Base-by-base conservation (phyloP, 92 coral and sea anemone species). In the Actinernus sp. region DNA sequence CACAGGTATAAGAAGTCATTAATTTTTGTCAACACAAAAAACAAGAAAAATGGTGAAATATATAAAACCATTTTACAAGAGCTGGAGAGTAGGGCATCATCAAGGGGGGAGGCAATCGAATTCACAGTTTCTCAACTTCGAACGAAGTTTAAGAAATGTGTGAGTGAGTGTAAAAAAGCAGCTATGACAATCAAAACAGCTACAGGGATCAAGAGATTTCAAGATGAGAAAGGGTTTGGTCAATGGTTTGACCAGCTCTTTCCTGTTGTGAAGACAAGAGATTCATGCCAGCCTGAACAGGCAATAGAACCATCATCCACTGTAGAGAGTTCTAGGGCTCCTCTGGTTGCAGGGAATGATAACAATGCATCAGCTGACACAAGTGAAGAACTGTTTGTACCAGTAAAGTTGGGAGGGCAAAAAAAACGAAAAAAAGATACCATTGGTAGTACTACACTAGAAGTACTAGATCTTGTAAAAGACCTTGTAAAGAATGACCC, bases 141-240 rank as follows among this genome's bases (percentile, higher is more conserved):
- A 40, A 30, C 76, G 13, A 75, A 63, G 44, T 75, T 65, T 51
- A 64, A 75, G 27, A 63, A 65, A 44, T 50, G 65, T 28, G 55
- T 63, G 29, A 52, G 73, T 16, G 31, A n/a, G 30, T 75, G 83
- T 38, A 75, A 75, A 36, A 34, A 46, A 27, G 74, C 63, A 11
- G 83, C 83, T 21, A 21, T 75, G 26, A 75, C 74, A 51, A 37
- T 49, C 14, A 65, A 75, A 49, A 47, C 75, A 13, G 75, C 83
- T 23, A 74, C 54, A 23, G 79, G 79, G 40, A 31, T 72, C 14
- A 72, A 61, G 48, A 45, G 78, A 17, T 71, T 72, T 33, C 79
- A 63, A 62, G 74, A 74, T 17, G 74, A 74, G 14, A 63, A 51
- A 39, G 75, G 67, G n/a, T 75, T 30, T 65, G 83, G 83, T 9